Base-by-base conservation (phyloP, 2,797 vertebrate species). In the Notoglanidium macrostoma region DNA sequence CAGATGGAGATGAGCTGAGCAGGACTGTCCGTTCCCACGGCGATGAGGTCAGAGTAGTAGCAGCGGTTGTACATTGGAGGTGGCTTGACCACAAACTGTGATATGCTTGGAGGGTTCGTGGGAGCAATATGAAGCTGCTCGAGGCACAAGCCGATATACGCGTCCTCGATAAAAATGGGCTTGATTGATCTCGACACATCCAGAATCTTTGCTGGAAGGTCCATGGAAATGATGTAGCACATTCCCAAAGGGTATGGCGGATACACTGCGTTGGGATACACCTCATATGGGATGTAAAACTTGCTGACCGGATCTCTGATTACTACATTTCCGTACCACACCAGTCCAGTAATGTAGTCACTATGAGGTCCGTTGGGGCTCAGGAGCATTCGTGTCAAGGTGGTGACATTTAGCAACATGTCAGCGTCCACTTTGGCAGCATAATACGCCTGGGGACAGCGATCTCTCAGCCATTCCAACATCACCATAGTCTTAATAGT, bases 401-500 rank as follows among this genome's bases (percentile, higher is more conserved):
- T 95, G 3, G 85, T 90, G n/a, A 96, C 32, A 35, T 96, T 97
- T 44, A 96, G 92, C 90, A 98, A 96, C 91, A 96, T 92, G 86
- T 97, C 96, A 0, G 86, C 85, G 87, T 97, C 96, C 0, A 95
- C 90, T 91, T 97, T 96, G 84, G 96, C 88, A 57, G 93, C 94
- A 14, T 95, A 97, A 0, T 26, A 51, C 14, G 93, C 94, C 7
- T 83, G 49, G 9, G 91, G 89, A 88, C 95, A 97, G 89, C 49
- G 92, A 0, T 74, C 90, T 32, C 15, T 91, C 49, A 96, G 91
- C 96, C 96, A 96, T 83, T 96, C 94, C 91, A 95, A 88, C 1
- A 96, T 96, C 92, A 97, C 93, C 89, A 96, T 92, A 0, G 96
- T 96, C 92, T 97, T 96, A 26, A 94, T 89, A 1, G 96, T 97